Conservation (phyloP, 2,888 invertebrate genomes). For the Sphaerophoria taeniata region DNA sequence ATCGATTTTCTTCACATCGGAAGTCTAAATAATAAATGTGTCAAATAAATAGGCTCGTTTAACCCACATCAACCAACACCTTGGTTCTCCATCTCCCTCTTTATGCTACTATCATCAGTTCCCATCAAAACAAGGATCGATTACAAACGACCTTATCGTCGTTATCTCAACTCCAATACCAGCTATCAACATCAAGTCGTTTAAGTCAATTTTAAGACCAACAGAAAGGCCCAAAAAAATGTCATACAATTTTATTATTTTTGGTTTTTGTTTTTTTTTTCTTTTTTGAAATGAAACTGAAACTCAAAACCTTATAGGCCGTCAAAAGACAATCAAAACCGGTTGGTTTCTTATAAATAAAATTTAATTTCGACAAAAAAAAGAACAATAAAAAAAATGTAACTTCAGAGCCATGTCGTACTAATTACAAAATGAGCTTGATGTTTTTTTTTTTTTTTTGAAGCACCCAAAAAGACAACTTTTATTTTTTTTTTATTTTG, state of each 20-base stretch:
- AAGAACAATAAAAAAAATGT: constrained; percentile 78
- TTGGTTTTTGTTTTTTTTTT: constrained; percentile 1
- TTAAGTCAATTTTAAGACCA: constrained; percentile 42
- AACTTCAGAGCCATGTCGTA: constrained; percentile 80
- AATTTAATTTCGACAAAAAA: constrained; percentile 66
- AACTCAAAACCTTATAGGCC: constrained; percentile 11
- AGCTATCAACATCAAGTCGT: constrained; percentile 45
- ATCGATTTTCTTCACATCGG: constrained; percentile 29
- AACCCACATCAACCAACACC: constrained; percentile 27
- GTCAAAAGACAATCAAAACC: constrained; percentile 53
- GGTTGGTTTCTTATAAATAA: constrained; percentile 46
- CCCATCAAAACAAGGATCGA: constrained; percentile 26
- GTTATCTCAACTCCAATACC: constrained; percentile 46
- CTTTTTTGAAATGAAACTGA: constrained; percentile 13
- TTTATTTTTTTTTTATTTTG: background rate
- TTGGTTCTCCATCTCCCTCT: background rate
- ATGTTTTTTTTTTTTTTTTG: constrained; percentile 7
- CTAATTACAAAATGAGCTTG: constrained; percentile 80
- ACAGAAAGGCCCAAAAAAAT: constrained; percentile 11
- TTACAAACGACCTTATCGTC: constrained; percentile 21
- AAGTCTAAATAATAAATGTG: constrained; percentile 24
- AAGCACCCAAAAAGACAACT: background rate
- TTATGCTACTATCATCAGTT: background rate
- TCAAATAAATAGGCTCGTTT: constrained; percentile 13
- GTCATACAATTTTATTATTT: constrained; percentile 36